Evolutionary conservation across 2,888 invertebrate species (phyloP).

Genomic region (Hirudinaria manillensis): DNA sequence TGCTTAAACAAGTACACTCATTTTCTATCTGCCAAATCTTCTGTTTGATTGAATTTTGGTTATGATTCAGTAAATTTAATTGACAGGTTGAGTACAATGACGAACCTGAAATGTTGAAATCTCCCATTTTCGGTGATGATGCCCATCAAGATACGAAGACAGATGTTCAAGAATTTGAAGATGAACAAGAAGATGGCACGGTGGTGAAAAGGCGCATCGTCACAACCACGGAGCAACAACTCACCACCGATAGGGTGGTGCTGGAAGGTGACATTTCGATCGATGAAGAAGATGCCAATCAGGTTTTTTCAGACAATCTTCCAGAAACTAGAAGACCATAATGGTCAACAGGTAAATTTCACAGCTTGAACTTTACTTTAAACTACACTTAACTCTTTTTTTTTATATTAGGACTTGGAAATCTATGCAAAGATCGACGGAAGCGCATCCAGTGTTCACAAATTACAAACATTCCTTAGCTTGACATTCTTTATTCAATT

Average conservation of each 20-base stretch:
- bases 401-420: background rate
- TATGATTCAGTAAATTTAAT: slow-evolving; percentile 28
- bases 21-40: background rate
- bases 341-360: too few relatives aligned
- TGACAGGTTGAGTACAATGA: slow-evolving; percentile 29
- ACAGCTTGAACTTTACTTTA: too few relatives aligned
- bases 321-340: background rate
- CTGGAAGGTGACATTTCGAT: slow-evolving; percentile 37
- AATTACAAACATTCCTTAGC: slow-evolving; percentile 9
- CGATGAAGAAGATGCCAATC: slow-evolving; percentile 25
- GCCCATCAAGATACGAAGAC: slow-evolving; percentile 29
- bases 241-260: slow-evolving; percentile 38
- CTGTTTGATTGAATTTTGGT: background rate
- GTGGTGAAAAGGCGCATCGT: slow-evolving; percentile 39
- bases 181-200: slow-evolving; percentile 40
- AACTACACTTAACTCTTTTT: too few relatives aligned
- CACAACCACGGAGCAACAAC: slow-evolving; percentile 40
- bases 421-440: background rate
- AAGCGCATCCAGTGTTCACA: slow-evolving; percentile 4
- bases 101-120: slow-evolving; percentile 2
- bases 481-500: slow-evolving; percentile 4
- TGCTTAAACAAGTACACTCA: slow-evolving; percentile 20
- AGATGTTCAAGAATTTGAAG: slow-evolving; percentile 40
- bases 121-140: background rate
- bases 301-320: background rate